phyloP scores from a whole-genome alignment of 1,140 invertebrate genomes.

The Aleiodes sp. region DNA sequence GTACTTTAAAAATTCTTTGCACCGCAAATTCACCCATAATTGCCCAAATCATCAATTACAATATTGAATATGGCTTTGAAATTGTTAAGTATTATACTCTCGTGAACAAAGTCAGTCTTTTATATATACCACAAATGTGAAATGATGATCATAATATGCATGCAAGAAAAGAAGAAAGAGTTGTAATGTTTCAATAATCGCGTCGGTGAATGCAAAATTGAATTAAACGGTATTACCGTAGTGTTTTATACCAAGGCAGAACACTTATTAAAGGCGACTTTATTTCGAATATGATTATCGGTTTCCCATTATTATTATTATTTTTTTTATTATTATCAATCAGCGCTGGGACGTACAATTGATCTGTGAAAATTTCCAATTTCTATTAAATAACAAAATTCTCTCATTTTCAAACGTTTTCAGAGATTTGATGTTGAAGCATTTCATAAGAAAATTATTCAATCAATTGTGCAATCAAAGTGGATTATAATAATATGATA shows the following conservation, averaged over 20 bases:
- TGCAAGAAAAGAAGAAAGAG: neutral
- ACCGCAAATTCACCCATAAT: neutral
- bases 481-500: neutral
- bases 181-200: too few species aligned
- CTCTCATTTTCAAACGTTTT: slow-evolving; percentile 30
- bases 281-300: too few species aligned
- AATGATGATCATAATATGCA: slow-evolving; percentile 41
- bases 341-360: neutral
- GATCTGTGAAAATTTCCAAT: too few species aligned
- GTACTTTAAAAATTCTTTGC: slow-evolving; percentile 3
- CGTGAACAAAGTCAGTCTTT: slow-evolving; percentile 56
- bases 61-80: neutral
- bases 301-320: slow-evolving; percentile 19
- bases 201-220: too few species aligned
- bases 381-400: too few species aligned
- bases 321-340: neutral
- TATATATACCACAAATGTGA: slow-evolving; percentile 45
- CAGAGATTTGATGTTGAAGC: slow-evolving; percentile 36
- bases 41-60: slow-evolving; percentile 10
- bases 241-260: slow-evolving; percentile 6
- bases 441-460: slow-evolving; percentile 35
- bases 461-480: slow-evolving; percentile 9
- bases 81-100: slow-evolving; percentile 33
- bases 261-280: slow-evolving; percentile 38
- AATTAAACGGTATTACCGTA: too few species aligned